Conservation (phyloP, 2,113 vertebrate species). For the Hippocampus zosterae region DNA sequence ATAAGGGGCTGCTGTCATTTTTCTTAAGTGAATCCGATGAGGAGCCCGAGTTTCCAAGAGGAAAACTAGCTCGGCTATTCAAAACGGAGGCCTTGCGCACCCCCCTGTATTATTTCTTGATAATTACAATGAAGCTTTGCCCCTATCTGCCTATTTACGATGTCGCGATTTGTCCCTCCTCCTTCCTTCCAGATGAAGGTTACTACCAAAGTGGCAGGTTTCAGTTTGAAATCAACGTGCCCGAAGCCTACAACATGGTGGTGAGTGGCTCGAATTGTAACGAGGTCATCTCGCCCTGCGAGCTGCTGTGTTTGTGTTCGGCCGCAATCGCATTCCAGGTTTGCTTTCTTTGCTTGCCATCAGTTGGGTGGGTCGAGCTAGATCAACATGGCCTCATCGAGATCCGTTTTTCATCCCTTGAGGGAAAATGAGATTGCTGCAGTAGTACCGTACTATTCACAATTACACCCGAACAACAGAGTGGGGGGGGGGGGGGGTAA, state of each 20-base stretch:
- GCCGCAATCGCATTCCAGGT: neutral
- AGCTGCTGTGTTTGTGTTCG: neutral
- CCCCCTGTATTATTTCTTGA: neutral
- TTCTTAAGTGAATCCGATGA: slow-evolving; percentile 29
- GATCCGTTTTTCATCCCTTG: no score
- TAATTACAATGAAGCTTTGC: no score
- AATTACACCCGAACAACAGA: no score
- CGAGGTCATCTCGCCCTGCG: neutral
- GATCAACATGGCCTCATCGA: no score
- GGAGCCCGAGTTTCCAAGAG: slow-evolving; percentile 29
- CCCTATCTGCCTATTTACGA: neutral
- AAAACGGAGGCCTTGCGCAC: slow-evolving; percentile 17
- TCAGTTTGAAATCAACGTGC: slow-evolving; percentile 96
- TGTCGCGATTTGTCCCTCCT: slow-evolving; percentile 8
- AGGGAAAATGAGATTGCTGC: no score
- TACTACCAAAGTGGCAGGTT: slow-evolving; percentile 98
- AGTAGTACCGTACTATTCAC: no score
- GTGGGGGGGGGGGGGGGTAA: no score
- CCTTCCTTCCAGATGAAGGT: slow-evolving; percentile 82
- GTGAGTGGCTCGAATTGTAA: slow-evolving; percentile 73
- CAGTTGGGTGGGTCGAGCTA: neutral
- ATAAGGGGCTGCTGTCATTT: slow-evolving; percentile 25
- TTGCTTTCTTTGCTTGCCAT: neutral
- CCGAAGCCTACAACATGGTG: slow-evolving; percentile 99
- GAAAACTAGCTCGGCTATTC: slow-evolving; percentile 45